phyloP scores from a whole-genome alignment of 2,113 vertebrate genomes.

The Mirounga angustirostris region DNA sequence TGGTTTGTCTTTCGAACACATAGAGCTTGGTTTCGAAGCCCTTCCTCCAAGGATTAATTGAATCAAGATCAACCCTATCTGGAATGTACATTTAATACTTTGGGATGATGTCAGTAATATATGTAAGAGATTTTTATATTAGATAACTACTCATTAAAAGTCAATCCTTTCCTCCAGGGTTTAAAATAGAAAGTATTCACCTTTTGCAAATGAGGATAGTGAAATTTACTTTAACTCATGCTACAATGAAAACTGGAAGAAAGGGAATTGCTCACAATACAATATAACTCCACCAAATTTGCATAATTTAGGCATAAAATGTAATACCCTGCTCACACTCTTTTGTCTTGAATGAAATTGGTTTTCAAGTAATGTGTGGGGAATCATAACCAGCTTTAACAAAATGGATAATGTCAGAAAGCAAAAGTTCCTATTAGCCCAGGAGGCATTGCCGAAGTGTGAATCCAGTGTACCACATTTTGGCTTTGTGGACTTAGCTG shows the following conservation, averaged over 20 bases:
- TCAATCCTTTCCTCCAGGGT: slow-evolving; percentile 70
- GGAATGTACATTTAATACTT: slow-evolving; percentile 72
- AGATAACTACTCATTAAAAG: slow-evolving; percentile 71
- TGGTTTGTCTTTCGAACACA: background rate
- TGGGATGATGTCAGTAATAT: slow-evolving; percentile 74
- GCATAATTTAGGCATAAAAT: slow-evolving; percentile 81
- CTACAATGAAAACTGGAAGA: slow-evolving; percentile 77
- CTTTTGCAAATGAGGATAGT: slow-evolving; percentile 75
- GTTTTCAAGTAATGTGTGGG: slow-evolving; percentile 79
- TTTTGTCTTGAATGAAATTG: slow-evolving; percentile 84
- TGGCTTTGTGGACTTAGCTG: background rate
- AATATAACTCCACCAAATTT: slow-evolving; percentile 76
- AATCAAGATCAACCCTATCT: slow-evolving; percentile 62
- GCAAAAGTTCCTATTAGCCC: slow-evolving; percentile 72
- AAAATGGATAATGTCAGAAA: slow-evolving; percentile 78
- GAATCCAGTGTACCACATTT: background rate
- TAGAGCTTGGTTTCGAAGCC: background rate
- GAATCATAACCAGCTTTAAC: slow-evolving; percentile 81
- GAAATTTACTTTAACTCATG: slow-evolving; percentile 77
- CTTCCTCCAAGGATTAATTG: slow-evolving; percentile 74
- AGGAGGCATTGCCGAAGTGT: background rate
- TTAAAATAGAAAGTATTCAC: slow-evolving; percentile 80
- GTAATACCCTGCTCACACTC: slow-evolving; percentile 78
- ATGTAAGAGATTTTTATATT: slow-evolving; percentile 75
- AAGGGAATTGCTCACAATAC: slow-evolving; percentile 76